These are phyloP conservation scores for Callinectes sapidus DNA, from an alignment of 2,888 invertebrate genomes.

Conservation along the genomic window DNA sequence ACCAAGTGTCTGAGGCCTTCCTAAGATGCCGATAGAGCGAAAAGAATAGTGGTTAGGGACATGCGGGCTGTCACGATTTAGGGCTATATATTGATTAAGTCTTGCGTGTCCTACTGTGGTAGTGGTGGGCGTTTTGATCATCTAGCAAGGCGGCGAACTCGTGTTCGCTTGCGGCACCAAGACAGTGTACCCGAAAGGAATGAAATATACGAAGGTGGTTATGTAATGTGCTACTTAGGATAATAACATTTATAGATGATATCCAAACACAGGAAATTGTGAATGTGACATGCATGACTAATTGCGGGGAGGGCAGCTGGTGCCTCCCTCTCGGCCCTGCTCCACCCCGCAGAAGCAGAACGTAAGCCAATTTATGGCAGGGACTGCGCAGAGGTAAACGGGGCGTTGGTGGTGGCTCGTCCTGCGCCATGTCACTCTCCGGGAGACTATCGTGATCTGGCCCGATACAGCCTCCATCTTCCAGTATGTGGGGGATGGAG, in stretches of 20 bases:
- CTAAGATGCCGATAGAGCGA: constrained; percentile 31
- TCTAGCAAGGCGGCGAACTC: background rate
- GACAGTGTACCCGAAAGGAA: background rate
- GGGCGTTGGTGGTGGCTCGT: constrained; percentile 16
- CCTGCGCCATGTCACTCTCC: constrained; percentile 36
- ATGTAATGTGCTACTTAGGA: background rate
- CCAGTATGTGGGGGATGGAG: constrained; percentile 15
- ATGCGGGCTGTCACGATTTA: constrained; percentile 45
- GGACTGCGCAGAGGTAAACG: background rate
- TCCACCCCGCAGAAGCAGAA: constrained; percentile 11
- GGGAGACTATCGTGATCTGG: constrained; percentile 34
- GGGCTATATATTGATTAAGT: constrained; percentile 39
- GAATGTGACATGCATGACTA: background rate
- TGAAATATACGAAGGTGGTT: background rate
- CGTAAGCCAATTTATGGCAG: constrained; percentile 41
- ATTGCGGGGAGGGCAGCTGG: constrained; percentile 40
- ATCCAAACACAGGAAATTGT: constrained; percentile 38
- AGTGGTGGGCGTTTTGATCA: constrained; percentile 3
- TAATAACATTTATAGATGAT: constrained; percentile 27
- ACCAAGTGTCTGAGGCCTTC: constrained; percentile 15
- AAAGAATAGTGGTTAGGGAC: constrained; percentile 30
- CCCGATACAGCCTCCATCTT: constrained; percentile 41
- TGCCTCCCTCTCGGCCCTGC: constrained; percentile 23
- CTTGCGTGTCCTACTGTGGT: constrained; percentile 8
- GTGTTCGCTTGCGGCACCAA: background rate